Conservation (phyloP, 2,888 invertebrate genomes). For the Noctua pronuba region DNA sequence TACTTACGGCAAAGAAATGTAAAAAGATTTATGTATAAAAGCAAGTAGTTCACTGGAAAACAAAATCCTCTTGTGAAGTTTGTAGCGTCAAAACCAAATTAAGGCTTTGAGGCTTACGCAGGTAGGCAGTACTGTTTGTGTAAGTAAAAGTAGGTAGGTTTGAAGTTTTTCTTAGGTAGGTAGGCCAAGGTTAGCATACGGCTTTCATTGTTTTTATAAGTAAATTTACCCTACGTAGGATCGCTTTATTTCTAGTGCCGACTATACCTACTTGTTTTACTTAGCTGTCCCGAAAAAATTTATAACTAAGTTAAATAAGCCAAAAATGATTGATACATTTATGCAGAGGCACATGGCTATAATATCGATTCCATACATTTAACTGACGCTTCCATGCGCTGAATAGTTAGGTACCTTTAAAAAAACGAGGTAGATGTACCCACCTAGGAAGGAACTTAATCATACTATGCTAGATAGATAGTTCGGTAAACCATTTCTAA, state of each 20-base stretch:
- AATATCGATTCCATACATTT: background rate
- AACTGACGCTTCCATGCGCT: background rate
- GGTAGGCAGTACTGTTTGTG: constrained; percentile 12
- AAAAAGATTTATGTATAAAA: background rate
- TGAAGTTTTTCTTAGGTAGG: constrained; percentile 33
- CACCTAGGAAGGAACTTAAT: background rate
- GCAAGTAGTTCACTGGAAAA: constrained; percentile 20
- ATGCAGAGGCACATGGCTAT: background rate
- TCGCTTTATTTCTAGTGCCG: constrained; percentile 9
- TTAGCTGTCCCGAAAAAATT: background rate
- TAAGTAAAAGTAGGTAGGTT: constrained; percentile 4
- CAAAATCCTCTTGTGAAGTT: constrained; percentile 15
- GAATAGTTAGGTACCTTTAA: background rate
- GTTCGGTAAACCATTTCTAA: background rate
- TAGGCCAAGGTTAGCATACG: background rate
- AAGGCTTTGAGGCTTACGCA: constrained; percentile 1
- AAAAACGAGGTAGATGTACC: background rate
- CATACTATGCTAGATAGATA: background rate
- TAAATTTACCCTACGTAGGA: background rate
- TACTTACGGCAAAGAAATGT: constrained; percentile 1
- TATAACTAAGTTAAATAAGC: background rate
- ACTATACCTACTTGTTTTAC: background rate
- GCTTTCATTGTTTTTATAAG: constrained; percentile 21
- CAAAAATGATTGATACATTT: background rate
- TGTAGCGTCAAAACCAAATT: constrained; percentile 27